Percentiles rank a stretch among this genome's conserved stretches.
Evolutionary conservation across 2,888 invertebrate genomes (phyloP).

Genomic region (Sinodicranocentrus sp.): DNA sequence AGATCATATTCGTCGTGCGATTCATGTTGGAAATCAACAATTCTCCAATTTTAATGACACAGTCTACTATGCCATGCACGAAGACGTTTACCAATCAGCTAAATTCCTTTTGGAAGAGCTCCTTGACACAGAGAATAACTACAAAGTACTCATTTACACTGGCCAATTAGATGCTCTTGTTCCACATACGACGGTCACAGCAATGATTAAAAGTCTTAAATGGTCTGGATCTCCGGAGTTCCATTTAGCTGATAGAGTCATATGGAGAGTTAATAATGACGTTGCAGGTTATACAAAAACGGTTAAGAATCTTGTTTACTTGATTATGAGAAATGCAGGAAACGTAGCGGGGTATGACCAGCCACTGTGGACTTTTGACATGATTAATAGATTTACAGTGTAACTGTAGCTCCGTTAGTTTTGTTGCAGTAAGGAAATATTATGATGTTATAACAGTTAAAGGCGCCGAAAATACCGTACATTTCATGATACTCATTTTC

Average conservation of each 20-base stretch:
- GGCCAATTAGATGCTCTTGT: slow-evolving; percentile 70
- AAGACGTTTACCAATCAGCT: slow-evolving; percentile 71
- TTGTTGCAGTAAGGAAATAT: no score
- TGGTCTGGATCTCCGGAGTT: slow-evolving; percentile 70
- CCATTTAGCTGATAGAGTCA: slow-evolving; percentile 68
- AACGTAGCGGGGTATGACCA: slow-evolving; percentile 71
- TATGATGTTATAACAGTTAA: no score
- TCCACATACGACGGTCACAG: slow-evolving; percentile 69
- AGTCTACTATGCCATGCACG: slow-evolving; percentile 72
- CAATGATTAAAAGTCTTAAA: slow-evolving; percentile 66
- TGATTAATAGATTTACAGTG: slow-evolving; percentile 73
- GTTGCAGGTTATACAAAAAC: slow-evolving; percentile 72
- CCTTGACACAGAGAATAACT: slow-evolving; percentile 70
- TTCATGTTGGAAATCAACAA: slow-evolving; percentile 71
- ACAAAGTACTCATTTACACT: slow-evolving; percentile 71
- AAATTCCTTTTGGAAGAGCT: slow-evolving; percentile 67
- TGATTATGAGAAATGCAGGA: slow-evolving; percentile 71
- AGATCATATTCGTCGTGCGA: slow-evolving; percentile 68
- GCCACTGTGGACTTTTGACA: slow-evolving; percentile 72
- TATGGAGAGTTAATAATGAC: slow-evolving; percentile 72
- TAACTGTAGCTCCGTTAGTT: slow-evolving; percentile 28
- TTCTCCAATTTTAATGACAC: slow-evolving; percentile 72
- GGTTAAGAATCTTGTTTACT: slow-evolving; percentile 69
- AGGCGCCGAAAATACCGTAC: no score
- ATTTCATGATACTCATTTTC: no score